Evolutionary conservation across 2,797 vertebrate genomes (phyloP).

Genomic region (Lepidocolaptes lacrymiger): DNA sequence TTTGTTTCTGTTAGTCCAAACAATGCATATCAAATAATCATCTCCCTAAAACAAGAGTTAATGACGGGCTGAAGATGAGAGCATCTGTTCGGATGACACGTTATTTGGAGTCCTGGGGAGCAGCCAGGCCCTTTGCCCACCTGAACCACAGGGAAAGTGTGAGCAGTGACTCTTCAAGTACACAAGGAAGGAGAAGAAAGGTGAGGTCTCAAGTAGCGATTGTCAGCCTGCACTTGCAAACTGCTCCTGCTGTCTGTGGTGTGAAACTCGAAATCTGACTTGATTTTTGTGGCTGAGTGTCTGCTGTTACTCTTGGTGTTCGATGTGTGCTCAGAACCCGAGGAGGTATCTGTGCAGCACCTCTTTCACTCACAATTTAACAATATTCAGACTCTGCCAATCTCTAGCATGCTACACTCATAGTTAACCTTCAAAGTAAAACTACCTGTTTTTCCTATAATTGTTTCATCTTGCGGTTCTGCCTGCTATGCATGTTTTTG

Average conservation of each 20-base stretch:
- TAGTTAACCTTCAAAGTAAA: background rate
- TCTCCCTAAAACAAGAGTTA: constrained; percentile 83
- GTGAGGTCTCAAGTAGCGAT: constrained; percentile 50
- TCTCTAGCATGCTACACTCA: background rate
- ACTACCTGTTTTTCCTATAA: accelerated
- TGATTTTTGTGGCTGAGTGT: background rate
- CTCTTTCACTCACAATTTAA: background rate
- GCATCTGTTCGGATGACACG: constrained; percentile 96
- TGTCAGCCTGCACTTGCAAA: background rate
- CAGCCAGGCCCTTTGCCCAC: constrained; percentile 94
- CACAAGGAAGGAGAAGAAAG: constrained; percentile 84
- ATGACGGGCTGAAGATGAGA: constrained; percentile 92
- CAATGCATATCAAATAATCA: constrained; percentile 75
- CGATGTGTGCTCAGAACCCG: too few species aligned
- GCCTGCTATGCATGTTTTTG: background rate
- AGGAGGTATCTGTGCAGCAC: background rate
- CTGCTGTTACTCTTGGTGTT: background rate
- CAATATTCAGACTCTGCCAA: background rate
- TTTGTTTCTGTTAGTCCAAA: constrained; percentile 80
- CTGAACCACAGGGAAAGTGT: constrained; percentile 90
- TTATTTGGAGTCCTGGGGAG: constrained; percentile 97
- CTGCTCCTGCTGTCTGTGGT: accelerated
- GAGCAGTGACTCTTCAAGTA: constrained; percentile 79
- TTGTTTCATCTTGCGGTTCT: background rate
- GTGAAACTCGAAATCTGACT: background rate